Percentiles rank a stretch among this genome's conserved stretches.
These are phyloP conservation scores for Trichomalopsis sarcophagae DNA, from an alignment of 1,140 invertebrate species.

Conservation along the genomic window DNA sequence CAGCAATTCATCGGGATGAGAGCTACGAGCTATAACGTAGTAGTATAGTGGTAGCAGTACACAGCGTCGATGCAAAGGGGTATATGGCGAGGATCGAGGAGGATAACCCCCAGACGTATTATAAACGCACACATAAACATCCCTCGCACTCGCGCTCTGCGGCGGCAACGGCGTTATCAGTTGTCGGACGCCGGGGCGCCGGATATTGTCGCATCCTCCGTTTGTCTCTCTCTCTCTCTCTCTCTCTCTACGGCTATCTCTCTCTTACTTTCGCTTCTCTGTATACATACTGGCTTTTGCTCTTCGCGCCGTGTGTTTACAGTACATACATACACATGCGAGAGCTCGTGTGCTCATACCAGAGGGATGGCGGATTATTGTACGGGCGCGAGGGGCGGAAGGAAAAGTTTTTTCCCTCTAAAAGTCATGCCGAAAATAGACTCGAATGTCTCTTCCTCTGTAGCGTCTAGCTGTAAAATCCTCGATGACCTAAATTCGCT, in stretches of 20 bases:
- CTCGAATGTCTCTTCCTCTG: too few species aligned
- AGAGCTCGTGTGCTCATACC: too few species aligned
- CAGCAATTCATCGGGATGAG: constrained; percentile 50
- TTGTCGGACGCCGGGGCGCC: constrained; percentile 75
- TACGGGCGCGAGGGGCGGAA: neutral
- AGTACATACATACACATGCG: neutral
- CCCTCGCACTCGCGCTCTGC: constrained; percentile 53
- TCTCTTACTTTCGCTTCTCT: neutral
- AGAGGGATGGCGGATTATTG: neutral
- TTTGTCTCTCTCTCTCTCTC: constrained; percentile 62
- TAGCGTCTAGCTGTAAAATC: neutral
- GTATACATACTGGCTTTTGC: constrained; percentile 25
- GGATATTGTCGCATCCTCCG: constrained; percentile 76
- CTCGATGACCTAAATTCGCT: neutral
- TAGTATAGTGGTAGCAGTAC: neutral
- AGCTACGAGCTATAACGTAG: constrained; percentile 29
- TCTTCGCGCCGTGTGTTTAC: neutral
- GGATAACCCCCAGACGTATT: constrained; percentile 68
- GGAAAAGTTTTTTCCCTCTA: neutral
- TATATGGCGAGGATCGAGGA: constrained; percentile 44
- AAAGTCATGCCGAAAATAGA: too few species aligned
- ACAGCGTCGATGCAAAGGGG: constrained; percentile 51
- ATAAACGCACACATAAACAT: constrained; percentile 75
- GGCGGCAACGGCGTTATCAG: constrained; percentile 70
- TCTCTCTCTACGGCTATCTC: constrained; percentile 6